These are phyloP conservation scores for Ophioninae sp. DNA, from an alignment of 2,888 invertebrate genomes.

Conservation along the genomic window DNA sequence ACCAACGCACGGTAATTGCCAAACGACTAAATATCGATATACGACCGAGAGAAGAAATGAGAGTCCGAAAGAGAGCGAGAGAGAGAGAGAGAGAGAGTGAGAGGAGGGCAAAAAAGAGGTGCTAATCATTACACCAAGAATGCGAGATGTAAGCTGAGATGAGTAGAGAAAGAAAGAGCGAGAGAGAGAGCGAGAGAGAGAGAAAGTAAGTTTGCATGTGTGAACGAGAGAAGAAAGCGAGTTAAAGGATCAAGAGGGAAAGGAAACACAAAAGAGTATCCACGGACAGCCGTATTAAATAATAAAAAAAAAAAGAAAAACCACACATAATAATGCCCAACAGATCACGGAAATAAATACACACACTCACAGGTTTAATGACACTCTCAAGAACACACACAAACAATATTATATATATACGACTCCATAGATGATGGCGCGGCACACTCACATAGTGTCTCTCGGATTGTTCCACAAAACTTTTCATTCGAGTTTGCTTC, in stretches of 20 bases:
- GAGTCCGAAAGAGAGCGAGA: background rate
- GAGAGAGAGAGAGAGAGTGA: slow-evolving; percentile 23
- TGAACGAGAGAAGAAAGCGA: slow-evolving; percentile 63
- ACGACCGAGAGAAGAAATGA: slow-evolving; percentile 56
- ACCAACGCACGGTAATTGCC: slow-evolving; percentile 70
- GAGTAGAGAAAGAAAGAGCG: slow-evolving; percentile 49
- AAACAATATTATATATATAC: slow-evolving; percentile 81
- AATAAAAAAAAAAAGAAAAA: slow-evolving; percentile 42
- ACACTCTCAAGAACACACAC: slow-evolving; percentile 67
- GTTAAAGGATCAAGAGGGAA: slow-evolving; percentile 59
- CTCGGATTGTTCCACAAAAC: slow-evolving; percentile 81
- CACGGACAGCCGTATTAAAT: slow-evolving; percentile 66
- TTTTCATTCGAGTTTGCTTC: slow-evolving; percentile 82
- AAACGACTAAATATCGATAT: slow-evolving; percentile 54
- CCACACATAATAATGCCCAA: slow-evolving; percentile 69
- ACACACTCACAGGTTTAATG: slow-evolving; percentile 67
- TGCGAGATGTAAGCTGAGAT: slow-evolving; percentile 54
- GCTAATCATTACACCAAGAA: slow-evolving; percentile 55
- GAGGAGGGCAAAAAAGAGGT: slow-evolving; percentile 28
- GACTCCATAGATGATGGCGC: slow-evolving; percentile 82
- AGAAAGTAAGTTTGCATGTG: slow-evolving; percentile 58
- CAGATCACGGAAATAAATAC: slow-evolving; percentile 68
- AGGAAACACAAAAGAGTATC: slow-evolving; percentile 66
- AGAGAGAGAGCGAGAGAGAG: slow-evolving; percentile 66
- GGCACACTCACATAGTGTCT: slow-evolving; percentile 82